phyloP scores from a whole-genome alignment of 2,797 vertebrate genomes.

The Falco biarmicus region DNA sequence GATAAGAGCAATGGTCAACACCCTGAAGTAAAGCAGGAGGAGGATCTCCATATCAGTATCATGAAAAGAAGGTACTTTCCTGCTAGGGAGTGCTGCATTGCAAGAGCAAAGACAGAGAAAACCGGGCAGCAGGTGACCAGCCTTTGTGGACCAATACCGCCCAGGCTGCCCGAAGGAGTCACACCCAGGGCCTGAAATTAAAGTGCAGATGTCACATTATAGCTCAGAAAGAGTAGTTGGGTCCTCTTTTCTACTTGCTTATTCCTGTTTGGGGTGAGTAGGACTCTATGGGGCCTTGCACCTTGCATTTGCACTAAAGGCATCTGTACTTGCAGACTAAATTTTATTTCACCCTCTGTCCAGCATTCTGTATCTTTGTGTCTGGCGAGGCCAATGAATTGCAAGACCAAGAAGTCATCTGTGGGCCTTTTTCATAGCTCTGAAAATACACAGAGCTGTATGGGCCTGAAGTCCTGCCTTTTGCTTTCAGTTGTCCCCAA shows the following conservation, averaged over 20 bases:
- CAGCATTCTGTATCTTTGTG: neutral
- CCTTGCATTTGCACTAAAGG: neutral
- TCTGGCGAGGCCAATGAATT: neutral
- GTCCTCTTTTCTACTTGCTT: neutral
- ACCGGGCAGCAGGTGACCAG: neutral
- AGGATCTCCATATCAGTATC: conserved; percentile 90
- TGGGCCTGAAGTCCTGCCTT: neutral
- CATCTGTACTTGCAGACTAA: neutral
- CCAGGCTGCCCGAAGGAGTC: neutral
- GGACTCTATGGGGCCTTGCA: neutral
- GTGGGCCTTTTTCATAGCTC: neutral
- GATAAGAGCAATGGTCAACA: conserved; percentile 86
- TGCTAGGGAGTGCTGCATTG: neutral
- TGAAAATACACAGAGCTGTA: neutral
- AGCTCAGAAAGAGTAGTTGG: neutral
- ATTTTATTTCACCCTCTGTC: neutral
- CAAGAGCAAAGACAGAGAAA: neutral
- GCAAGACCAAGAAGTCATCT: neutral
- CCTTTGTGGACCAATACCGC: neutral
- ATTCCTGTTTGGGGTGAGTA: fast-evolving
- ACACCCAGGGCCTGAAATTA: neutral
- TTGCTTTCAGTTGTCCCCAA: neutral
- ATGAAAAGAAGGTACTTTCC: conserved; percentile 95
- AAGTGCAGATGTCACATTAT: fast-evolving
- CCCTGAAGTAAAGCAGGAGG: conserved; percentile 92